Conservation (phyloP, 2,888 invertebrate species). For the Gonocerus acuteangulatus region DNA sequence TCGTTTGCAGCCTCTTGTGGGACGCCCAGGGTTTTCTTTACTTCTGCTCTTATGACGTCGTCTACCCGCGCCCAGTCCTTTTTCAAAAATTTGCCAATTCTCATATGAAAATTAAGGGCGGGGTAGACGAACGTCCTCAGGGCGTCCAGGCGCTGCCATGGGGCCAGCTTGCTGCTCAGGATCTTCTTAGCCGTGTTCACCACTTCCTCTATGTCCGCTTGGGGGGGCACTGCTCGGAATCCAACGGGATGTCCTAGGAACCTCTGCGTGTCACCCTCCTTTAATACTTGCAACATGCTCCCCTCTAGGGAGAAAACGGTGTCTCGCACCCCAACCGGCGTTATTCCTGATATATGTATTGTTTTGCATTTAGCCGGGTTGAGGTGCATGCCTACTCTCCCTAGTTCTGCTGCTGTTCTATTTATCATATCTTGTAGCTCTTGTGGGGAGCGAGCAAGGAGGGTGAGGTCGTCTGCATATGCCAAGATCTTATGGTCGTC, state of each 20-base stretch:
- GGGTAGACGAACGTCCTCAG: too few species aligned
- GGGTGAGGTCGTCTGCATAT: neutral
- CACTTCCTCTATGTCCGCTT: neutral
- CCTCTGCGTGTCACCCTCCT: too few species aligned
- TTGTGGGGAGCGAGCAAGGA: neutral
- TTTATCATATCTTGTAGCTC: neutral
- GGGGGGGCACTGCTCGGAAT: too few species aligned
- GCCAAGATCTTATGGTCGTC: neutral
- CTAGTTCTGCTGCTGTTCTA: neutral
- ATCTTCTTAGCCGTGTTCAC: neutral
- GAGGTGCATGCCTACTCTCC: slow-evolving; percentile 2
- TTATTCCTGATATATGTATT: neutral
- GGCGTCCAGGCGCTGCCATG: too few species aligned
- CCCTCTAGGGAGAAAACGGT: slow-evolving; percentile 2
- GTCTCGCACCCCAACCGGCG: neutral
- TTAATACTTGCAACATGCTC: too few species aligned
- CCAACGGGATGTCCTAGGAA: too few species aligned
- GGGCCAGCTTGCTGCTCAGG: neutral
- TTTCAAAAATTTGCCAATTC: too few species aligned
- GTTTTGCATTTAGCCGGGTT: neutral
- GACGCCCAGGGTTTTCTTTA: too few species aligned
- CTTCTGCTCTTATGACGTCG: too few species aligned
- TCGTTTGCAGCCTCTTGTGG: too few species aligned
- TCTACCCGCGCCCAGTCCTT: too few species aligned
- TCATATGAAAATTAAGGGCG: too few species aligned